These are phyloP conservation scores for Rhinella marina DNA, from an alignment of 2,797 vertebrate species.

Conservation along the genomic window DNA sequence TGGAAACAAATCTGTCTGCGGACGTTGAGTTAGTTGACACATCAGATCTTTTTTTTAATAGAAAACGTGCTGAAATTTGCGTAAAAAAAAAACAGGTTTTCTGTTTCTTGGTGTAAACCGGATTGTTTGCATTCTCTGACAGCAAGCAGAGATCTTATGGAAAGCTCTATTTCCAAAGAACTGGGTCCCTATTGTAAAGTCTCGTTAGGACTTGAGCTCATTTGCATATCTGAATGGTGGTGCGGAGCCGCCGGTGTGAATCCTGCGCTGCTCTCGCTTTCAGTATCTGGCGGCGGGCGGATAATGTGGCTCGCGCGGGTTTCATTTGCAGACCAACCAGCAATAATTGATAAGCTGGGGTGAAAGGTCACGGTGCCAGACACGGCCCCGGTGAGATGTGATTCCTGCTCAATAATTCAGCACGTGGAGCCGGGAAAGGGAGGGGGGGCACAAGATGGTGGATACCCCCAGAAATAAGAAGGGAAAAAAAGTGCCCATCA, in stretches of 20 bases:
- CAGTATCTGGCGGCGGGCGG: slow-evolving; percentile 31
- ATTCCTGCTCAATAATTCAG: slow-evolving; percentile 52
- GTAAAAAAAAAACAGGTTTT: too few relatives aligned
- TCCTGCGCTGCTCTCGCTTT: slow-evolving; percentile 23
- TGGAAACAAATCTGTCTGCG: too few relatives aligned
- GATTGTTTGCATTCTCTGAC: too few relatives aligned
- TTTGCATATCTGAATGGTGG: neutral
- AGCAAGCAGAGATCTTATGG: too few relatives aligned
- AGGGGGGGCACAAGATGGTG: neutral
- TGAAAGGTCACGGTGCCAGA: slow-evolving; percentile 49
- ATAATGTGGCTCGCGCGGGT: slow-evolving; percentile 11
- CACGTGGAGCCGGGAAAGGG: neutral
- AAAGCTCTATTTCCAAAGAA: too few relatives aligned
- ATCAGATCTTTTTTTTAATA: too few relatives aligned
- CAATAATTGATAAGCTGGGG: slow-evolving; percentile 58
- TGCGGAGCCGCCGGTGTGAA: neutral
- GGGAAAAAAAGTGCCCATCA: neutral
- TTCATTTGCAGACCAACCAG: slow-evolving; percentile 47
- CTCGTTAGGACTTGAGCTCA: neutral
- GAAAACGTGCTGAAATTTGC: too few relatives aligned
- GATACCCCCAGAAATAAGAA: neutral
- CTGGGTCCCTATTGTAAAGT: too few relatives aligned
- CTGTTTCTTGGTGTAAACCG: too few relatives aligned
- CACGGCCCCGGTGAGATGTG: slow-evolving; percentile 35
- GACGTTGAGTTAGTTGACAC: too few relatives aligned